These are phyloP conservation scores for Epirrhoe tristata DNA, from an alignment of 2,888 invertebrate genomes.

Conservation along the genomic window DNA sequence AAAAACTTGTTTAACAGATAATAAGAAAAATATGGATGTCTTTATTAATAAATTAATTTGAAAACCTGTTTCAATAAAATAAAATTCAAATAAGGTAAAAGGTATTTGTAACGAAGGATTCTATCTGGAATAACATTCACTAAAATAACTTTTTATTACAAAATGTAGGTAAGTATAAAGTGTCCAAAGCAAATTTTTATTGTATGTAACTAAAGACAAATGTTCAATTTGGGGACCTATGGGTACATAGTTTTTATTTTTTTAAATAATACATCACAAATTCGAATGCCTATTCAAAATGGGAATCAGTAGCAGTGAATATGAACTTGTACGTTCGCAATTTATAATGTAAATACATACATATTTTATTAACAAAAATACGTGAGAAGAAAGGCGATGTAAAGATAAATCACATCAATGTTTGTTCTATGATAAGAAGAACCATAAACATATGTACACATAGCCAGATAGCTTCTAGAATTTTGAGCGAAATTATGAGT, in stretches of 20 bases:
- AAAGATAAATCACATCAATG: conserved; percentile 23
- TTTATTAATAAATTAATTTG: neutral
- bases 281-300: neutral
- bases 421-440: conserved; percentile 23
- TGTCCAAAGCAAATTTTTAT: too few relatives aligned
- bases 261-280: too few relatives aligned
- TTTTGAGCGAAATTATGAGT: conserved; percentile 27
- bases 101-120: too few relatives aligned
- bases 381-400: conserved; percentile 12
- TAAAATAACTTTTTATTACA: too few relatives aligned
- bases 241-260: too few relatives aligned
- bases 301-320: neutral
- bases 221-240: too few relatives aligned
- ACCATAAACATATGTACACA: conserved; percentile 18
- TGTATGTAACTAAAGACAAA: too few relatives aligned
- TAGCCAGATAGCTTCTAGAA: conserved; percentile 30
- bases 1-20: neutral
- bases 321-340: neutral
- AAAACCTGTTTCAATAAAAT: neutral
- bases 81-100: neutral
- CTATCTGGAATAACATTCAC: too few relatives aligned
- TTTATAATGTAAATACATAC: conserved; percentile 1
- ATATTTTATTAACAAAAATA: conserved; percentile 1
- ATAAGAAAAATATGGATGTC: neutral
- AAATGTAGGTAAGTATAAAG: too few relatives aligned